phyloP scores from a whole-genome alignment of 2,113 vertebrate genomes.

The Epinephelus fuscoguttatus region DNA sequence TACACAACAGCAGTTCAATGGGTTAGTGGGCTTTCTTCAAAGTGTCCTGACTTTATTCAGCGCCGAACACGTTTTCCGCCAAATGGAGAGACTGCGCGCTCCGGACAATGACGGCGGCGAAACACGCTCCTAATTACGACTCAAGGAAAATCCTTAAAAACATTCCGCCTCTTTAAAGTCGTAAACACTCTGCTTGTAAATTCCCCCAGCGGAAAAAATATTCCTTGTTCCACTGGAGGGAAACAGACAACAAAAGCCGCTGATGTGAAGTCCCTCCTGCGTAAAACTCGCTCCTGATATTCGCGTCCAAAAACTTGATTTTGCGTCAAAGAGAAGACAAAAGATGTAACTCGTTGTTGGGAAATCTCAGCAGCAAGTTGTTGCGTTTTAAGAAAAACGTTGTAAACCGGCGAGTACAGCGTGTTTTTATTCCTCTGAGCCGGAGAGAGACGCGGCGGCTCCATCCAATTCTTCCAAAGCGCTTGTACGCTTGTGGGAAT shows the following conservation, averaged over 20 bases:
- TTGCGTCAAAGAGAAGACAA: not conserved
- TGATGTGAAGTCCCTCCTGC: constrained; percentile 20
- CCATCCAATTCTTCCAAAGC: constrained; percentile 59
- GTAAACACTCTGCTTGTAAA: constrained; percentile 13
- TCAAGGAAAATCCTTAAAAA: constrained; percentile 32
- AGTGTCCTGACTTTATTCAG: constrained; percentile 21
- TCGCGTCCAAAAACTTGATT: constrained; percentile 45
- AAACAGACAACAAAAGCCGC: not conserved
- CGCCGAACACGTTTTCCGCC: constrained; percentile 41
- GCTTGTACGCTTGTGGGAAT: constrained; percentile 57
- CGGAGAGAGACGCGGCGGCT: constrained; percentile 48
- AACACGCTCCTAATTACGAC: constrained; percentile 28
- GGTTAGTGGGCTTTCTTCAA: not conserved
- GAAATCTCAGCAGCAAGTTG: not conserved
- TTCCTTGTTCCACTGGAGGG: not conserved
- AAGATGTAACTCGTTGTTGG: not conserved
- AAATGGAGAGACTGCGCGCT: constrained; percentile 41
- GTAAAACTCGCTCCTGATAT: constrained; percentile 49
- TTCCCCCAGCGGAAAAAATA: not conserved
- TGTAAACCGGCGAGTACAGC: not conserved
- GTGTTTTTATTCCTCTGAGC: constrained; percentile 42
- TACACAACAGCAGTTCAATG: constrained; percentile 20
- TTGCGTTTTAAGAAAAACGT: not conserved
- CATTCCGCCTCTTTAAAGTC: constrained; percentile 13
- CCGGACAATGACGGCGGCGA: constrained; percentile 29